These are phyloP conservation scores for Coreoperca whiteheadi DNA, from an alignment of 2,113 vertebrate genomes.

Conservation along the genomic window DNA sequence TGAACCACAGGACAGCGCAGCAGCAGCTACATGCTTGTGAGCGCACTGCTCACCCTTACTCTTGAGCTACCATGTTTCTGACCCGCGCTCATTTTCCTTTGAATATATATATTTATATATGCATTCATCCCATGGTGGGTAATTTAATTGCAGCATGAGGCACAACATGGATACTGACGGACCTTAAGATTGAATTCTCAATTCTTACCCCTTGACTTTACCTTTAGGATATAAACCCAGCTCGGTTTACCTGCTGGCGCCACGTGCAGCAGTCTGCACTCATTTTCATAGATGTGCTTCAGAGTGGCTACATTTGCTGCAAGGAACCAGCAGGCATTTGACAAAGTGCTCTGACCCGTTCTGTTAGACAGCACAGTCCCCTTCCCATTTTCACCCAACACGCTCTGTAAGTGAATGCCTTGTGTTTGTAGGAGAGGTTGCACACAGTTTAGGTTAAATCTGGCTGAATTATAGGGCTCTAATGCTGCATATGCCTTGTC, in stretches of 20 bases:
- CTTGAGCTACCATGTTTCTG: fast-evolving
- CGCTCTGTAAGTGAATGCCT: not conserved
- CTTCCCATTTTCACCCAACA: not conserved
- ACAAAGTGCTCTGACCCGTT: not conserved
- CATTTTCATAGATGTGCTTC: not conserved
- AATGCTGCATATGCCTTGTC: not conserved
- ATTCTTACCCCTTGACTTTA: conserved; percentile 18
- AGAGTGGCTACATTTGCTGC: conserved; percentile 12
- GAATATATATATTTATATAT: not conserved
- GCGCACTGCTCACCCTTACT: not conserved
- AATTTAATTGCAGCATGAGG: not conserved
- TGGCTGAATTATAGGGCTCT: not conserved
- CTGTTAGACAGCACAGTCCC: no score
- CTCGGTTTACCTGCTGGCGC: not conserved
- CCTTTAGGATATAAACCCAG: not conserved
- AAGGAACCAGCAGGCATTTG: not conserved
- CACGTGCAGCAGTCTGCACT: not conserved
- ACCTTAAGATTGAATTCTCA: conserved; percentile 1
- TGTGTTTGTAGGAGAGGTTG: no score
- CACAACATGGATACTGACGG: not conserved
- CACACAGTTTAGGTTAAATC: not conserved
- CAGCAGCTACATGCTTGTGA: no score
- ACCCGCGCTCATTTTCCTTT: not conserved
- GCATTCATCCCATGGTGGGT: no score
- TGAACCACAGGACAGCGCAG: not conserved